Conservation (phyloP, 2,113 vertebrate species). For the Alouatta palliata region DNA sequence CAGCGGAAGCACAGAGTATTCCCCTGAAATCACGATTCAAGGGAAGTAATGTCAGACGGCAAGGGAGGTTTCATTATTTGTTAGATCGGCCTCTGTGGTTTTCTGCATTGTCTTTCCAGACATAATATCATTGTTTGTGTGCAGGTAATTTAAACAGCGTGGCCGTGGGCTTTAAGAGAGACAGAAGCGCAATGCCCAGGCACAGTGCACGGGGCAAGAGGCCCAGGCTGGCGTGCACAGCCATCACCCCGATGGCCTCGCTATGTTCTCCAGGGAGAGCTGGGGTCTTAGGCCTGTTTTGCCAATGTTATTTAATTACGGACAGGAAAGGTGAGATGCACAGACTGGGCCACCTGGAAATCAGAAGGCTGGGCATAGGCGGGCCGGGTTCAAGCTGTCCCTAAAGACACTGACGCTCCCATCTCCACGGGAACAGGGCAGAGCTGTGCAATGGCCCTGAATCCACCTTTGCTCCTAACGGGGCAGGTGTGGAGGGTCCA, state of each 20-base stretch:
- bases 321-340: not conserved
- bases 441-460: too few relatives aligned
- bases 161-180: fast-evolving
- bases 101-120: not conserved
- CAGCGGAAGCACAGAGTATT: fast-evolving
- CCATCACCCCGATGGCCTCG: fast-evolving
- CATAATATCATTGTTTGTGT: fast-evolving
- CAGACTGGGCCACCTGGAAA: not conserved
- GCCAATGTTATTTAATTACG: not conserved
- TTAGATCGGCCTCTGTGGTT: too few relatives aligned
- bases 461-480: too few relatives aligned
- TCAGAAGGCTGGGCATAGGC: not conserved
- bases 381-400: fast-evolving
- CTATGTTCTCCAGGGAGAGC: fast-evolving
- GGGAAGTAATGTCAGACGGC: fast-evolving
- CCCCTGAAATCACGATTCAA: not conserved
- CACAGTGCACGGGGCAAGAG: not conserved
- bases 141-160: not conserved
- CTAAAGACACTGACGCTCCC: not conserved
- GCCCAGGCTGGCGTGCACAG: fast-evolving
- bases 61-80: fast-evolving
- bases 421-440: not conserved
- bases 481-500: too few relatives aligned
- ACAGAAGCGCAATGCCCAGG: not conserved
- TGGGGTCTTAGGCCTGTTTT: not conserved